Evolutionary conservation across 2,797 vertebrate genomes (phyloP).

Genomic region (Sebastiscus albofasciatus): DNA sequence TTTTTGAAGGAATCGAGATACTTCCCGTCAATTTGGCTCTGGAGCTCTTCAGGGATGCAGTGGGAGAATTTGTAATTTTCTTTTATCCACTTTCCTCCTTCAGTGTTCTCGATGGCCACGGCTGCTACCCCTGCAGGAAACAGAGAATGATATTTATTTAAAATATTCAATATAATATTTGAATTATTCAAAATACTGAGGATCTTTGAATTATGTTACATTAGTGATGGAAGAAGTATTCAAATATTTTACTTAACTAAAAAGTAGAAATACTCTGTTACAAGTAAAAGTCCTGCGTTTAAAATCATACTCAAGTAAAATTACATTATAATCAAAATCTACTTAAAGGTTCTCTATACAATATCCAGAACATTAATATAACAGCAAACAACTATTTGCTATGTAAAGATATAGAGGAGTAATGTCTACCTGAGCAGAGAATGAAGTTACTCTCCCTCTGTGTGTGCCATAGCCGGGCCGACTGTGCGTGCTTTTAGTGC

Average conservation of each 20-base stretch:
- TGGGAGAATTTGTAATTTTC: conserved; percentile 87
- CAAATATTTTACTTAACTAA: not conserved
- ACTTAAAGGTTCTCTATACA: no score
- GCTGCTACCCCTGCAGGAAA: conserved; percentile 82
- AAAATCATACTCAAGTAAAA: no score
- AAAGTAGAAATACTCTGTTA: not conserved
- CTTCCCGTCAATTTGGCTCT: conserved; percentile 82
- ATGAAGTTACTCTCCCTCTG: no score
- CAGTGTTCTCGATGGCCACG: conserved; percentile 89
- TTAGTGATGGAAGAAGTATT: not conserved
- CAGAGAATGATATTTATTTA: not conserved
- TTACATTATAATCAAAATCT: no score
- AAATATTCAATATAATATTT: no score
- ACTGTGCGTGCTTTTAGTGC: no score
- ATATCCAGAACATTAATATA: no score
- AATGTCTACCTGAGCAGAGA: no score
- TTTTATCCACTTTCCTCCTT: conserved; percentile 88
- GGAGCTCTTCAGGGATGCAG: conserved; percentile 83
- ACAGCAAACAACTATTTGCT: no score
- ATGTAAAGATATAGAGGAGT: no score
- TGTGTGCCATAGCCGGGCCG: no score
- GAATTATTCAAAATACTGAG: no score
- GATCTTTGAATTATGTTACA: not conserved
- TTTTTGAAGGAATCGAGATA: conserved; percentile 70
- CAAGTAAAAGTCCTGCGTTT: not conserved